Evolutionary conservation across 1,140 invertebrate genomes (phyloP), one percentile per base, ranked within the genome.

Genomic region (Neodiprion virginianus): DNA sequence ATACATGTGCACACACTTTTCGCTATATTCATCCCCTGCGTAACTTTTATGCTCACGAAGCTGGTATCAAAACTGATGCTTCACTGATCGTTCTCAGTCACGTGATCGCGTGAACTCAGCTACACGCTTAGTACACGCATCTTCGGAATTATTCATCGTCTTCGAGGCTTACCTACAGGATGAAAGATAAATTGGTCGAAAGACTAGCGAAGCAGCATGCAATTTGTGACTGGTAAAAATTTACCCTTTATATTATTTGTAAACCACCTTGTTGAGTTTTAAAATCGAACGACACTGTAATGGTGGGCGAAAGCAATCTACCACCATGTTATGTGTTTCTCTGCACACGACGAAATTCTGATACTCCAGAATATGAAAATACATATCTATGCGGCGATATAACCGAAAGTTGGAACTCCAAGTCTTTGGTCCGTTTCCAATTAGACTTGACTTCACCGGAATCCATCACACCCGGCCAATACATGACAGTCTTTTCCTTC

Each of bases 401-500:
- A 40, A 40, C 28, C 28, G 28, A 40, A 40, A 40, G 28, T 40
- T 40, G 5, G 28, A 40, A 5, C 5, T 40, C 28, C 28, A 40
- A 40, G 28, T 40, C 0, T 40, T 5, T 40, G 28, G 28, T 40
- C 28, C 5, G 28, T 40, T 40, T 40, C 28, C 28, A 40, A 40
- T 40, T 40, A 40, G 28, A 40, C 28, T 40, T 40, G 28, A 40
- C 1, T 40, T 40, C 28, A 40, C 5, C 28, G 5, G 2, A 40
- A 40, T 40, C 17, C 17, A 40, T 5, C 28, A 40, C 28, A 40
- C 1, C 28, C 28, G 5, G 2, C 2, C 53, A 12, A 4, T 14
- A 61, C 53, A 5, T 61, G 53, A 61, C 53, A 40, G 28, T 40
- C 53, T 14, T 61, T 8, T 71, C 48, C 21, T 76, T 81, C 3